Evolutionary conservation across 2,113 vertebrate species (phyloP).

Genomic region (Syngnathoides biaculeatus): DNA sequence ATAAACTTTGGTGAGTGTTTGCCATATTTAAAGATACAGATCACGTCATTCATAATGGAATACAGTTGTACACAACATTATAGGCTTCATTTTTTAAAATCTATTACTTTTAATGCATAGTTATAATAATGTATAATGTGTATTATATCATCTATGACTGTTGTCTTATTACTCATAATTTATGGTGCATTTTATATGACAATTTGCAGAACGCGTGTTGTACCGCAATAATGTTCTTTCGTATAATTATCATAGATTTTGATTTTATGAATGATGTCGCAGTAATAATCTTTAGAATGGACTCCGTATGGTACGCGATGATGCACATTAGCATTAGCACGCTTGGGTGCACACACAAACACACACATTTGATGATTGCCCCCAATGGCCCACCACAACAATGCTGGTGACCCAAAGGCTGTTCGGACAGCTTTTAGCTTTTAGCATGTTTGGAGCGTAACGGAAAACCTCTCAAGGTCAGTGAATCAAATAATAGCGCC

Average conservation of each 20-base stretch:
- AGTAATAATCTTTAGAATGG: conserved; percentile 29
- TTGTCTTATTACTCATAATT: too few species aligned
- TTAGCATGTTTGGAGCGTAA: conserved; percentile 41
- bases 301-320: conserved; percentile 46
- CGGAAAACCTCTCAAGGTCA: conserved; percentile 36
- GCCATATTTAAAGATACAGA: neutral
- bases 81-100: too few species aligned
- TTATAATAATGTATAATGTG: too few species aligned
- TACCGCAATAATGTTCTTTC: too few species aligned
- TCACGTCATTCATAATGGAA: too few species aligned
- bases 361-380: conserved; percentile 42
- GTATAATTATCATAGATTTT: neutral
- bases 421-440: conserved; percentile 53
- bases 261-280: neutral
- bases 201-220: too few species aligned
- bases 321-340: conserved; percentile 39
- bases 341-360: conserved; percentile 8
- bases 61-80: too few species aligned
- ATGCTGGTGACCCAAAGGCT: conserved; percentile 55
- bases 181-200: too few species aligned
- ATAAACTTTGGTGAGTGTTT: neutral
- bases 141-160: too few species aligned
- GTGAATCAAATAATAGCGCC: neutral
- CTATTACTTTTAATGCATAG: too few species aligned
- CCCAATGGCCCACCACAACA: conserved; percentile 46